Evolutionary conservation across 2,797 vertebrate species (phyloP), one percentile per base, ranked within the genome.

Genomic region (Benthosema pterotum): DNA sequence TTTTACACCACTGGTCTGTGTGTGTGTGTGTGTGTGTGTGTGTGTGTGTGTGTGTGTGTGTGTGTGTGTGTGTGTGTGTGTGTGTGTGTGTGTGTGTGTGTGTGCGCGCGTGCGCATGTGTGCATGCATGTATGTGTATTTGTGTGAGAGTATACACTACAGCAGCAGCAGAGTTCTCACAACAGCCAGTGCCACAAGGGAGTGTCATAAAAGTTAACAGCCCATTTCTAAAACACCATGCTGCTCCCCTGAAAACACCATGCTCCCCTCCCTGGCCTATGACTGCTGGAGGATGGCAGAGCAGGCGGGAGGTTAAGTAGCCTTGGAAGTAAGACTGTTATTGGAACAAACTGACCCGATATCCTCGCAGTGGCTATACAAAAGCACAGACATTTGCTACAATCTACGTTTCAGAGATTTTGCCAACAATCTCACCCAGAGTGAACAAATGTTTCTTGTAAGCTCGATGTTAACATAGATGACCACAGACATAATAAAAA

Each of bases 101-200:
- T 52, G 19, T 17, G n/a, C 25, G 19, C 28, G 51, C 17, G 45
- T 43, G 48, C 43, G 59, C 19, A 32, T 52, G 59, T 12, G 12
- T 18, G 16, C 3, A 6, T 32, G 58, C 8, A 1, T 38, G 49
- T 22, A 43, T 42, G n/a, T 12, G 54, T 6, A 42, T 18, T 32
- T 18, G 28, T 5, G 17, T 55, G n/a, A 38, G 42, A 47, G 42
- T 11, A 46, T 28, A 56, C 48, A 55, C 28, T 28, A 56, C 48
- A 55, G 38, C 52, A 49, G 48, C 47, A 25, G 18, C 28, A 58
- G 4, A 38, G 55, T 42, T 55, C 53, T 42, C 53, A 7, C 42
- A 42, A 16, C 25, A 38, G 25, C 25, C 52, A 16, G 38, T 28
- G 43, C 42, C 16, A 22, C 17, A 8, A 19, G 55, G 48, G 46